Conservation (phyloP, 2,113 vertebrate genomes). For the Ptilonorhynchus violaceus region DNA sequence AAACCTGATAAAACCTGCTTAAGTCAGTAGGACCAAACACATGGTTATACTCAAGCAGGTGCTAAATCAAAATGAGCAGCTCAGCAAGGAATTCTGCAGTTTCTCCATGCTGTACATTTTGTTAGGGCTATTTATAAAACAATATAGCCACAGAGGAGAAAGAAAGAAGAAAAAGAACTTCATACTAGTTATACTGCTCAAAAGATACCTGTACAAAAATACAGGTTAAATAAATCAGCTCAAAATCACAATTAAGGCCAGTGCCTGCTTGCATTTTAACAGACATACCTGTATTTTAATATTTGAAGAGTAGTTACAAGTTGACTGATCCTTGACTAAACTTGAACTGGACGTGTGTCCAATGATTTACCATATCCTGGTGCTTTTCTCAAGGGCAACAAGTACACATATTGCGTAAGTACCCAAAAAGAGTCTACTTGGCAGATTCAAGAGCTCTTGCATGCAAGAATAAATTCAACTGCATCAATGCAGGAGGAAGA, state of each 20-base stretch:
- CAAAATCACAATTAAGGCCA: background rate
- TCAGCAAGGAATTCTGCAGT: background rate
- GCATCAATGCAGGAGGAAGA: background rate
- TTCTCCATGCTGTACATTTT: background rate
- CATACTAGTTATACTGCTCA: background rate
- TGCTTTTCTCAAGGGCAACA: background rate
- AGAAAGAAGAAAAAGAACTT: background rate
- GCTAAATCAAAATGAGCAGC: background rate
- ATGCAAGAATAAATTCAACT: background rate
- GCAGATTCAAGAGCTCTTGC: background rate
- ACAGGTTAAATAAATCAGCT: background rate
- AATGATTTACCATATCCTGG: background rate
- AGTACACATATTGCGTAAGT: background rate
- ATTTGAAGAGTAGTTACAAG: background rate
- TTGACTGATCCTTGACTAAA: background rate
- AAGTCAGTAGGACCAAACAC: background rate
- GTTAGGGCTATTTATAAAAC: background rate
- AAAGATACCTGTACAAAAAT: background rate
- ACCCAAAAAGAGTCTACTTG: background rate
- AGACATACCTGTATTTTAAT: background rate
- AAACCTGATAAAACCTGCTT: background rate
- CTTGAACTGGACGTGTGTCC: background rate
- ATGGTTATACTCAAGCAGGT: background rate
- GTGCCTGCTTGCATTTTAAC: background rate
- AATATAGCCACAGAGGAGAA: background rate